Percentiles rank a stretch among this genome's conserved stretches.
Evolutionary conservation across 2,797 vertebrate genomes (phyloP).

Genomic region (Bufotes viridis): DNA sequence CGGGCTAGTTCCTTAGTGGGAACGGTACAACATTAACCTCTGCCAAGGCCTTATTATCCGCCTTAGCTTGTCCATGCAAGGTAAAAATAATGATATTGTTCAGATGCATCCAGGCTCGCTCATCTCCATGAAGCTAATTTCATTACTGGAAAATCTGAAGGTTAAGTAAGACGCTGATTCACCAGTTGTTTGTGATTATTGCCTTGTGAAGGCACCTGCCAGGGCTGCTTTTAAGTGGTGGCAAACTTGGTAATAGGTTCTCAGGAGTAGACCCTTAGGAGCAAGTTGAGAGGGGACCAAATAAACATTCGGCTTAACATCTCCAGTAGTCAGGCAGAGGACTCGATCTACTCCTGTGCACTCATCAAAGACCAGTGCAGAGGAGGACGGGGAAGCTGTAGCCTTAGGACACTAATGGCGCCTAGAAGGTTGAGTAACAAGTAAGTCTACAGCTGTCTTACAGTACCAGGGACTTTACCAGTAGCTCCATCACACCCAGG

Average conservation of each 20-base stretch:
- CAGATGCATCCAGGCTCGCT: slow-evolving; percentile 18
- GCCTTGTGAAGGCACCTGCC: neutral
- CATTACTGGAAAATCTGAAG: slow-evolving; percentile 34
- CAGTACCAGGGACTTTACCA: too few species aligned
- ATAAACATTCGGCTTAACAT: neutral
- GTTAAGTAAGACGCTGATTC: slow-evolving; percentile 48
- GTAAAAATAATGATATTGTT: slow-evolving; percentile 41
- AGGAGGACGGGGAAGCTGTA: too few species aligned
- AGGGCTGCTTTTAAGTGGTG: neutral
- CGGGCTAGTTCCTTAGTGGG: slow-evolving; percentile 3
- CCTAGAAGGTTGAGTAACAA: too few species aligned
- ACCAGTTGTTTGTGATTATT: slow-evolving; percentile 47
- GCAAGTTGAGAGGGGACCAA: neutral
- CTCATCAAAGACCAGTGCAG: too few species aligned
- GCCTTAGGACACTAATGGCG: too few species aligned
- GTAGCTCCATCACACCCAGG: too few species aligned
- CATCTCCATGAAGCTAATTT: slow-evolving; percentile 40
- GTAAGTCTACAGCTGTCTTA: too few species aligned
- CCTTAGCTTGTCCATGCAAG: neutral
- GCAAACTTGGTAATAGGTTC: neutral
- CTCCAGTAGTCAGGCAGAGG: too few species aligned
- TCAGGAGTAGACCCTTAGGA: neutral
- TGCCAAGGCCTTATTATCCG: slow-evolving; percentile 48
- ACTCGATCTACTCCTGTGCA: too few species aligned
- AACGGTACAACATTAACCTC: slow-evolving; percentile 47